Evolutionary conservation across 2,113 vertebrate genomes (phyloP).

Genomic region (Etheostoma cragini): DNA sequence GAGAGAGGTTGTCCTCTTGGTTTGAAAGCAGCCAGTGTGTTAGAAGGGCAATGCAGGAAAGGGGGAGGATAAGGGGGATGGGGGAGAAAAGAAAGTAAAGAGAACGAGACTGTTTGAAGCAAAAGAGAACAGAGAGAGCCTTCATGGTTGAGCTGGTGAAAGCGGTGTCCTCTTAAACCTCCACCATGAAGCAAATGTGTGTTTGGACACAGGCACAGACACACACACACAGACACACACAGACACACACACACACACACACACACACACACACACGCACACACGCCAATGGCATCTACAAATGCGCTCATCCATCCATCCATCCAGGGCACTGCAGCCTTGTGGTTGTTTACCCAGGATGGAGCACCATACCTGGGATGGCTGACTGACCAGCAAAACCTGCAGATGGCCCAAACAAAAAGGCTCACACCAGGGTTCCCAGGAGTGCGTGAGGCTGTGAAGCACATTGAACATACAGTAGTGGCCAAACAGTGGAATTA

Average conservation of each 20-base stretch:
- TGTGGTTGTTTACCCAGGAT: slow-evolving; percentile 23
- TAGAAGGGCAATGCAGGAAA: slow-evolving; percentile 36
- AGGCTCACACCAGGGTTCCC: not conserved
- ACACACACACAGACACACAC: slow-evolving; percentile 31
- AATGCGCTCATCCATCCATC: slow-evolving; percentile 19
- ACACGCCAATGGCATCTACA: slow-evolving; percentile 11
- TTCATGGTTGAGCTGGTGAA: slow-evolving; percentile 76
- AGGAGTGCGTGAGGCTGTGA: too few species aligned
- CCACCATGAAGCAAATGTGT: slow-evolving; percentile 43
- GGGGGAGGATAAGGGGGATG: not conserved
- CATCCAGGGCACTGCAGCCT: slow-evolving; percentile 1
- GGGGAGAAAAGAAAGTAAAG: slow-evolving; percentile 29
- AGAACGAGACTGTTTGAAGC: slow-evolving; percentile 56
- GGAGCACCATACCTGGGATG: slow-evolving; percentile 23
- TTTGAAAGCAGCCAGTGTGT: slow-evolving; percentile 72
- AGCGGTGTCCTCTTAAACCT: slow-evolving; percentile 62
- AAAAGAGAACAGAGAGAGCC: slow-evolving; percentile 78
- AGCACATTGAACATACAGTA: too few species aligned
- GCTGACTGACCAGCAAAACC: slow-evolving; percentile 8
- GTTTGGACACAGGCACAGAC: not conserved
- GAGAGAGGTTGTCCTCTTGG: slow-evolving; percentile 25
- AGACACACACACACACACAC: slow-evolving; percentile 36
- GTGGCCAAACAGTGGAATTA: too few species aligned
- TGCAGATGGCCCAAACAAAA: not conserved
- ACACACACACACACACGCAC: slow-evolving; percentile 35